Base-by-base conservation (phyloP, 2,888 invertebrate species). In the Apocheima hispidaria region DNA sequence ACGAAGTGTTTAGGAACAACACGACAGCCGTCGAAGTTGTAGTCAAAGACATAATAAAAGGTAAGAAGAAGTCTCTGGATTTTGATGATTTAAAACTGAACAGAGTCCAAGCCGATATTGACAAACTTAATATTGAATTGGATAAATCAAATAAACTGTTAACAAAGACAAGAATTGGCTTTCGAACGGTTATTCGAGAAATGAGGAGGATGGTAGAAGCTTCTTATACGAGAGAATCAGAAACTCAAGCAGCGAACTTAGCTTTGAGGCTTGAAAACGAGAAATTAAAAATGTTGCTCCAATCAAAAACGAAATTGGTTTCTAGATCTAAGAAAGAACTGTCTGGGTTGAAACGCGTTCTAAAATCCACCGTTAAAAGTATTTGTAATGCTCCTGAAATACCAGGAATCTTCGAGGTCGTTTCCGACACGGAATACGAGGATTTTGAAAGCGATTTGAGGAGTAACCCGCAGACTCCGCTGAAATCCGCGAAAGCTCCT, bases 11-110 rank as follows among this genome's bases (percentile, higher is more conserved):
- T 60, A 80, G 86, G 65, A 90, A 90, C 59, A 84, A 86, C 23
- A 87, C 86, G 9, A 88, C 87, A 21, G 85, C 89, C 1, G 84
- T 90, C 1, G 90, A 90, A 74, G 83, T 90, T 3, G 79, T 87
- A 30, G 86, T 89, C 1, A 90, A 89, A 75, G 85, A 87, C 66
- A 73, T 88, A 4, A 69, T 77, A 51, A 76, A 72, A 63, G 76
- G 69, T 46, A 80, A 73, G 26, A 63, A 66, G 44, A 44, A 54
- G 40, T 14, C 50, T 12, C 9, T 51, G 26, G 18, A 70, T 16
- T 57, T 70, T 28, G 59, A 69, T n/a, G 58, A 70, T 14, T 60
- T 68, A n/a, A 60, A 53, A 23, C 63, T 71, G 7, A 73, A 63
- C 38, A 73, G 60, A 51, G 66, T 82, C 0, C 73, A 77, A 60